Evolutionary conservation across 2,797 vertebrate genomes (phyloP), one percentile per base, ranked within the genome.

Genomic region (Gambusia yucatana): DNA sequence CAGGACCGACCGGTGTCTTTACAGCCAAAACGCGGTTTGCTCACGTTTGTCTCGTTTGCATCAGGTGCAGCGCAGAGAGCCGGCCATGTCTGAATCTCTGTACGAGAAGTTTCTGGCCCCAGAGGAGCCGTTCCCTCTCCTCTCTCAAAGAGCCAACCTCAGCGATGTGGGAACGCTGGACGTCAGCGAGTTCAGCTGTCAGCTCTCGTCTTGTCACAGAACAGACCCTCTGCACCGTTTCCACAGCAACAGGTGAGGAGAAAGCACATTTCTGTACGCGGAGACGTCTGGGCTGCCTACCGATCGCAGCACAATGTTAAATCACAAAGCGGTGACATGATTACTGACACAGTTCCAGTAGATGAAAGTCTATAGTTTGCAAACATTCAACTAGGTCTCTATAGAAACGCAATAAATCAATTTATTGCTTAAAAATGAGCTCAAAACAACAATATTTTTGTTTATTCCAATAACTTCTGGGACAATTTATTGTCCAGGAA

Each of bases 61-160:
- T 65, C 77, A 91, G 87, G 48, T 83, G 48, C 69, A 55, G 48
- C 2, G 14, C 13, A 13, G 22, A 6, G 10, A 61, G 11, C 22
- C 20, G 41, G 74, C 80, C 83, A 97, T 97, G 96, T 96, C 96
- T 55, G 97, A 97, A 55, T 96, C 96, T 91, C 94, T 97, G 76
- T 97, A 97, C 61, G 97, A 98, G 95, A 99, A 99, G 95, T 99
- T 99, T 92, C 91, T 99, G 90, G 95, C 98, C 59, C 98, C 98
- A 0, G 98, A 99, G 91, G 97, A 98, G 73, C 98, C 98, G 3
- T 98, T 97, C 84, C 97, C 97, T 43, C 93, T 98, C 82, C 95
- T 98, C 77, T 97, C 96, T 69, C 97, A 97, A 82, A 95, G 97
- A 41, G 94, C 96, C 86, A 97, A 96, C 93, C 95, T 97, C 86